Evolutionary conservation across 2,888 invertebrate species (phyloP).

Genomic region (Dicranocentrus wangi): DNA sequence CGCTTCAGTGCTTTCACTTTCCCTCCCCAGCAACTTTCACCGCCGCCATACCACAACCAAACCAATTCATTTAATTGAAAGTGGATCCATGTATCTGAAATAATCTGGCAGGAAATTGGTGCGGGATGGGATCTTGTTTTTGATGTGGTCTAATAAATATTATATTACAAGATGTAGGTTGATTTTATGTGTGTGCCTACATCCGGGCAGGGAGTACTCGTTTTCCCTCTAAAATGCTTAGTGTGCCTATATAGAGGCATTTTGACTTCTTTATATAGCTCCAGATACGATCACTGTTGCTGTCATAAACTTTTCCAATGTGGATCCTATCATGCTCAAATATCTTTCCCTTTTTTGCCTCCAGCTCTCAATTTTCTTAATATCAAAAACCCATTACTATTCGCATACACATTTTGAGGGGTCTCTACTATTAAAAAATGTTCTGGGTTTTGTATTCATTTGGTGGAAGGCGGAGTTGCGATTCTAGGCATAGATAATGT

Average conservation of each 20-base stretch:
- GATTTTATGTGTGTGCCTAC: slow-evolving; percentile 17
- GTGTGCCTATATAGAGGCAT: too few relatives aligned
- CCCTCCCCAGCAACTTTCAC: not conserved
- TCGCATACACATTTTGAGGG: too few relatives aligned
- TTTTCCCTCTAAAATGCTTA: not conserved
- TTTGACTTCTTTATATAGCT: too few relatives aligned
- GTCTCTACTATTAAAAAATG: too few relatives aligned
- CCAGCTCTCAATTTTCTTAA: too few relatives aligned
- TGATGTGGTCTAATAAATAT: slow-evolving; percentile 58
- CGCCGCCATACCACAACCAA: slow-evolving; percentile 29
- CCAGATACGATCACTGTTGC: not conserved
- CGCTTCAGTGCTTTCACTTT: too few relatives aligned
- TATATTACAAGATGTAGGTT: slow-evolving; percentile 39
- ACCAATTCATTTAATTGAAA: slow-evolving; percentile 57
- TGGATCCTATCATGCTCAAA: not conserved
- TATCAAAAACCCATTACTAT: too few relatives aligned
- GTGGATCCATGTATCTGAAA: slow-evolving; percentile 12
- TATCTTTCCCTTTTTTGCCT: not conserved
- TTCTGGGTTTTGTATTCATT: not conserved
- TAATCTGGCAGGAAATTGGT: slow-evolving; percentile 58
- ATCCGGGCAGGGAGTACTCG: slow-evolving; percentile 6
- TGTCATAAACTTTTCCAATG: not conserved
- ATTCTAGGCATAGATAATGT: not conserved
- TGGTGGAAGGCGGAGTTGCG: not conserved
- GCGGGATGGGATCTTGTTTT: slow-evolving; percentile 50